A percentile compares a stretch with the other conserved stretches of the same genome.
Evolutionary conservation across 2,113 vertebrate genomes (phyloP).

Genomic region (Tympanuchus pallidicinctus): DNA sequence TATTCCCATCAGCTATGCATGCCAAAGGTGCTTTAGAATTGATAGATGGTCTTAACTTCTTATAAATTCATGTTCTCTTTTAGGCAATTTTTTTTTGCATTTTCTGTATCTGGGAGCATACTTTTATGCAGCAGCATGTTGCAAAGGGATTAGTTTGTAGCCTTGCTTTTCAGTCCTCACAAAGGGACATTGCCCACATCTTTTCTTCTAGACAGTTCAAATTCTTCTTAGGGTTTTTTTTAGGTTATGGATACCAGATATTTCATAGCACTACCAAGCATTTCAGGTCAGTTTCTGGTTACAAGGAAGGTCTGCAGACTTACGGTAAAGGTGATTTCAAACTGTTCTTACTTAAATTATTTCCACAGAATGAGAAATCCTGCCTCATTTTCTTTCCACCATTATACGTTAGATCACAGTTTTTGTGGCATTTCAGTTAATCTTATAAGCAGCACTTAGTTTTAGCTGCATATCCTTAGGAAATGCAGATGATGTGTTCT

Average conservation of each 20-base stretch:
- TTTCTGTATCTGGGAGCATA: background rate
- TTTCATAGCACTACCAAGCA: background rate
- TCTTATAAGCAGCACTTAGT: background rate
- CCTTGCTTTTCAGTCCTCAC: background rate
- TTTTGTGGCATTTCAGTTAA: background rate
- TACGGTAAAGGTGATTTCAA: constrained; percentile 33
- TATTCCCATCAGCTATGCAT: background rate
- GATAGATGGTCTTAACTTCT: background rate
- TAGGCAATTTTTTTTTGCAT: background rate
- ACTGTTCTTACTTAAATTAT: constrained; percentile 22
- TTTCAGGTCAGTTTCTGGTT: background rate
- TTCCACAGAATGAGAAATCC: constrained; percentile 42
- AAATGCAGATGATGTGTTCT: background rate
- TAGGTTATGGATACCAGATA: background rate
- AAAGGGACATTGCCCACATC: background rate
- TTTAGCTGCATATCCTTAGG: background rate
- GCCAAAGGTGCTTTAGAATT: background rate
- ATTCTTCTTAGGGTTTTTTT: background rate
- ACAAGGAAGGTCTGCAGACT: background rate
- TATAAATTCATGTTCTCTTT: background rate
- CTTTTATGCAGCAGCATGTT: background rate
- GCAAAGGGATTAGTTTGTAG: background rate
- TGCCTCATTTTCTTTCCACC: constrained; percentile 34
- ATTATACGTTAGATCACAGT: background rate
- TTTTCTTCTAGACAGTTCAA: background rate